Conservation (phyloP, 2,113 vertebrate genomes). For the Sander lucioperca region DNA sequence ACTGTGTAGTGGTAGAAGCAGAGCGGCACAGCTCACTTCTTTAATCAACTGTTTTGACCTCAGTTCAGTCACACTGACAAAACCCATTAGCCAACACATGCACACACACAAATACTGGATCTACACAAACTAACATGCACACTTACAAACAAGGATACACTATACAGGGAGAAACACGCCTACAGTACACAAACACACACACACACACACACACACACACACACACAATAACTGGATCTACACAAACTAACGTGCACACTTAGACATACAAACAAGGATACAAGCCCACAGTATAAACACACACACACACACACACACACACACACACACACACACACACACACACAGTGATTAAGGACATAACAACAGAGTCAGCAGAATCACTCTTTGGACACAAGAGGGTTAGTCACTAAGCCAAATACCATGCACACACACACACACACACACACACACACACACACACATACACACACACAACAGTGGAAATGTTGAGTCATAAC, state of each 20-base stretch:
- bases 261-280: constrained; percentile 43
- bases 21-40: constrained; percentile 42
- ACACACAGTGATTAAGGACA: constrained; percentile 59
- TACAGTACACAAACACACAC: not conserved
- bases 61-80: constrained; percentile 73
- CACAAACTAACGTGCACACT: constrained; percentile 24
- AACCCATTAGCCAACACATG: constrained; percentile 58
- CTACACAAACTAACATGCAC: constrained; percentile 16
- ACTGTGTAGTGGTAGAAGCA: constrained; percentile 39
- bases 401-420: constrained; percentile 64
- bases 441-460: constrained; percentile 25
- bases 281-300: constrained; percentile 10
- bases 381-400: constrained; percentile 59
- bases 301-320: constrained; percentile 4
- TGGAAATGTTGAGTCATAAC: constrained; percentile 47
- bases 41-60: constrained; percentile 66
- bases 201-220: constrained; percentile 23
- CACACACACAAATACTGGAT: constrained; percentile 22
- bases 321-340: constrained; percentile 17
- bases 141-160: constrained; percentile 42
- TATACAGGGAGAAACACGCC: constrained; percentile 20
- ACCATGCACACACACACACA: constrained; percentile 7
- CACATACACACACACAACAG: constrained; percentile 6
- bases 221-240: not conserved
- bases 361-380: constrained; percentile 71